Conservation (phyloP, 2,888 invertebrate genomes). For the Acanthococcus lagerstroemiae region DNA sequence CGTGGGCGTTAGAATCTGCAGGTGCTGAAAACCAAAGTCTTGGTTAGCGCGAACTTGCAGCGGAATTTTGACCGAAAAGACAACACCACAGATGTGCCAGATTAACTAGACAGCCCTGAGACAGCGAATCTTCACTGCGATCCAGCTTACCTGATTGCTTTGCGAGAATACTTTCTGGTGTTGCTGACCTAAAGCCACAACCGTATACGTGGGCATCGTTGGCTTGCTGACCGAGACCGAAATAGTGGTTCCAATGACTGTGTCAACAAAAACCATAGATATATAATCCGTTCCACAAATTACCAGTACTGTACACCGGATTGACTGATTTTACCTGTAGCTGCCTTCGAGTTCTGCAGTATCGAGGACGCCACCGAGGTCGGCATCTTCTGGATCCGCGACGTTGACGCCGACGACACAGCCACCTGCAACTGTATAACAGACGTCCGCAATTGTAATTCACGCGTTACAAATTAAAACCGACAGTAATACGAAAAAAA, state of each 20-base stretch:
- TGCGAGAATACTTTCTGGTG: conserved; percentile 15
- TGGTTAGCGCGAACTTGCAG: no score
- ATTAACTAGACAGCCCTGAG: no score
- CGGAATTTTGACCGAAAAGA: no score
- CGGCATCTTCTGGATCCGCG: conserved; percentile 16
- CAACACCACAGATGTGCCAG: no score
- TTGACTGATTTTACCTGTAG: conserved; percentile 2
- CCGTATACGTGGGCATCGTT: conserved; percentile 12
- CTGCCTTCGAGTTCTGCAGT: conserved; percentile 7
- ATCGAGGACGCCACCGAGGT: conserved; percentile 8
- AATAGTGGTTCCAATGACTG: conserved; percentile 13
- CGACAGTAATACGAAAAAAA: background rate
- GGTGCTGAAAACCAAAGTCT: background rate
- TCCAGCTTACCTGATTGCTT: conserved; percentile 19
- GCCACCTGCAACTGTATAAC: background rate
- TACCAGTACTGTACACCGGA: no score
- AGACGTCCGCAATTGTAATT: no score
- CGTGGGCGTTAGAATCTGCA: conserved; percentile 22
- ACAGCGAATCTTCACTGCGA: no score
- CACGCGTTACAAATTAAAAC: background rate
- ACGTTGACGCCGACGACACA: background rate
- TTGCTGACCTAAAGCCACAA: conserved; percentile 16
- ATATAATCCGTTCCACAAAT: no score
- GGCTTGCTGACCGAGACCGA: conserved; percentile 19
- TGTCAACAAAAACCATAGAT: background rate